phyloP scores from a whole-genome alignment of 2,888 invertebrate genomes.

The Cheilosia soror region DNA sequence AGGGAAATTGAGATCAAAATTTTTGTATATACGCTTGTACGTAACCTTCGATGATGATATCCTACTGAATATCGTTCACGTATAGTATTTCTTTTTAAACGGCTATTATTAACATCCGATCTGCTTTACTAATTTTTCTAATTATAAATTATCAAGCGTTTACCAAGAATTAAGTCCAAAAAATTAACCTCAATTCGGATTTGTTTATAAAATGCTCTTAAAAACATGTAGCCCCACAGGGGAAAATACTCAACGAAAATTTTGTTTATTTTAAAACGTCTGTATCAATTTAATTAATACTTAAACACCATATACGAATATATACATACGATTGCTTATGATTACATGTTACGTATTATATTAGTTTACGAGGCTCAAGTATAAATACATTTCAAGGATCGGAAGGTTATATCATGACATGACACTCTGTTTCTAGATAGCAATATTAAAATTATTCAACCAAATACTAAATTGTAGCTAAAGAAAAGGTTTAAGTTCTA shows the following conservation, averaged over 20 bases:
- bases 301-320: conserved; percentile 20
- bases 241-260: conserved; percentile 39
- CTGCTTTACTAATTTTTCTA: not conserved
- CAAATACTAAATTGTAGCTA: conserved; percentile 53
- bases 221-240: conserved; percentile 12
- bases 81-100: conserved; percentile 51
- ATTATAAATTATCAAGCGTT: conserved; percentile 19
- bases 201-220: conserved; percentile 56
- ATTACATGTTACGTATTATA: conserved; percentile 50
- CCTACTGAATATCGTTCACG: conserved; percentile 46
- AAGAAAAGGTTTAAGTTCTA: conserved; percentile 59
- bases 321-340: conserved; percentile 53
- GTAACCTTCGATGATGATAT: conserved; percentile 48
- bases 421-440: conserved; percentile 74
- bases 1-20: conserved; percentile 52
- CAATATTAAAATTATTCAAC: conserved; percentile 68
- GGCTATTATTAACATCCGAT: conserved; percentile 14
- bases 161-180: conserved; percentile 30
- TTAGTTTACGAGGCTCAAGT: conserved; percentile 68
- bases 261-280: conserved; percentile 15
- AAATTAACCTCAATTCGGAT: conserved; percentile 56
- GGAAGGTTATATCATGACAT: conserved; percentile 60
- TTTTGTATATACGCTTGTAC: conserved; percentile 68
- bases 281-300: conserved; percentile 27
- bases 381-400: conserved; percentile 57